Percentiles rank a stretch among this genome's conserved stretches.
Conservation (phyloP, 1,140 invertebrate genomes). For the Plutomurus gul region DNA sequence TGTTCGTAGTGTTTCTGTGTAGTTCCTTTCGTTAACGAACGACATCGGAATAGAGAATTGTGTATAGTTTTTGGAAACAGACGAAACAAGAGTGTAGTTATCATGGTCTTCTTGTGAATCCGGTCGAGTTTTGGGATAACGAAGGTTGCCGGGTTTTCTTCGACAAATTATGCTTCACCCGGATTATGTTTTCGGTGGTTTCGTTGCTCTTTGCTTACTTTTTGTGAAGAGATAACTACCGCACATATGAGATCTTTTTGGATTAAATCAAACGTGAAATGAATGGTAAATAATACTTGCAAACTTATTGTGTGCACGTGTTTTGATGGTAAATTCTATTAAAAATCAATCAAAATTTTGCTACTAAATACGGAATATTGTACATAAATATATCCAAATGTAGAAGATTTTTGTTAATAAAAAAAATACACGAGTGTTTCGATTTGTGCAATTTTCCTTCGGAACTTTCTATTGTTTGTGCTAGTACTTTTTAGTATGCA, state of each 20-base stretch:
- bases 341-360: too few relatives aligned
- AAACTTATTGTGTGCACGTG: too few relatives aligned
- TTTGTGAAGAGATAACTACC: not conserved
- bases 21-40: not conserved
- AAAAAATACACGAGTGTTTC: too few relatives aligned
- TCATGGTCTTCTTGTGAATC: not conserved
- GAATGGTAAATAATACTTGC: too few relatives aligned
- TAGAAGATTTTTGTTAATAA: too few relatives aligned
- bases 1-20: not conserved
- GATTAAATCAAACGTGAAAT: not conserved
- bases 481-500: too few relatives aligned
- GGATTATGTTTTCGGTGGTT: not conserved
- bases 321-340: too few relatives aligned
- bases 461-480: too few relatives aligned
- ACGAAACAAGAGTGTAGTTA: not conserved
- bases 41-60: not conserved
- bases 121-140: not conserved
- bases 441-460: too few relatives aligned
- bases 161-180: not conserved
- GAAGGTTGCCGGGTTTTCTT: constrained; percentile 5
- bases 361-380: too few relatives aligned
- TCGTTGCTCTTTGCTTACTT: not conserved
- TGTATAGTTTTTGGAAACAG: not conserved
- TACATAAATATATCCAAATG: too few relatives aligned
- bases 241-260: not conserved